Base-by-base conservation (phyloP, 2,113 vertebrate genomes). In the Halcyon malimbica region DNA sequence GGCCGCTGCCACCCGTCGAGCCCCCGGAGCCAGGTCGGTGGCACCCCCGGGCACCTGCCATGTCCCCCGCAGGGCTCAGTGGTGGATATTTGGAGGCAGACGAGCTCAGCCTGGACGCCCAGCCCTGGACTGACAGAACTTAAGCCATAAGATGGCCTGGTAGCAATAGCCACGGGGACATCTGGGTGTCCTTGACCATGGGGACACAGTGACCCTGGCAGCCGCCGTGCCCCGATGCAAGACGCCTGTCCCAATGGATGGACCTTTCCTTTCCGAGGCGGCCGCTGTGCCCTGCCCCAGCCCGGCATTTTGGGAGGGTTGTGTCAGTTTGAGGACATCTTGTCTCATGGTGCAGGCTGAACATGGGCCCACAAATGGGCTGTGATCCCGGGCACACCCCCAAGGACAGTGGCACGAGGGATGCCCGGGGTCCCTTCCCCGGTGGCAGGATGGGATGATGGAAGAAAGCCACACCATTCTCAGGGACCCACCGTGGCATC, bases 101-200 rank as follows among this genome's bases (percentile, higher is more conserved):
- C 0, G 4, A 29, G 29, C 16, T 44, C 26, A 48, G 17, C 42
- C 62, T 33, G 12, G 18, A 9, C n/a, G 23, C 24, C 48, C 83
- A 62, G 21, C 31, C 6, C 57, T 26, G n/a, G 37, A 5, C 7
- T 37, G 64, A 20, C 76, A 53, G 24, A 19, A 2, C 2, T 6
- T 3, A 13, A 42, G 48, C 8, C 39, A 0, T 15, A 7, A 0
- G 1, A 0, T 18, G 50, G 21, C 6, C 70, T 1, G 2, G 51
- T 35, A 28, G 13, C 4, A 1, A 16, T 0, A 24, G 26, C 42
- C 46, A 3, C 5, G n/a, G 42, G 73, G 42, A 71, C 59, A 62
- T 5, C 7, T 1, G 2, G 5, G 26, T 7, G 41, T n/a, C 73
- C 50, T 46, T 87, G 67, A 28, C 63, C 7, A 3, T 4, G 18